Conservation (phyloP, 35 echinoderm and acorn worm species). For the Ophioderma brevispina region DNA sequence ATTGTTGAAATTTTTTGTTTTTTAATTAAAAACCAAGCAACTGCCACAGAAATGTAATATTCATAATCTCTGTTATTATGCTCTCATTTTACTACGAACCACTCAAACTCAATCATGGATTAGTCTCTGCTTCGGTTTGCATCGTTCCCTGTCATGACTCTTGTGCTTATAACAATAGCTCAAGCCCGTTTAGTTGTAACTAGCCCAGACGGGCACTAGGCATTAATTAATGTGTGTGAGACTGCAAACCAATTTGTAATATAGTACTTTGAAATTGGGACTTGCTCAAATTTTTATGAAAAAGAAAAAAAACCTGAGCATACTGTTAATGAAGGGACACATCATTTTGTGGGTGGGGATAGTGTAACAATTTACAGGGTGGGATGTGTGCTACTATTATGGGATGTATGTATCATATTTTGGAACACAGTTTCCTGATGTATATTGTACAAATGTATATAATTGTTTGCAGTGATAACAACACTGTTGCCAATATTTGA, state of each 20-base stretch:
- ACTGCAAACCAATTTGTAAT: neutral
- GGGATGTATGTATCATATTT: constrained; percentile 3
- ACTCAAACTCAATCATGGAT: too few relatives aligned
- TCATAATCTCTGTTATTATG: too few relatives aligned
- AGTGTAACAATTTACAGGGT: neutral
- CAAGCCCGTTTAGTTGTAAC: too few relatives aligned
- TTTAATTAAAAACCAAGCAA: too few relatives aligned
- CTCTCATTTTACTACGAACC: too few relatives aligned
- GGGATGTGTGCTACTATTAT: constrained; percentile 6
- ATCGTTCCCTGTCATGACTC: too few relatives aligned
- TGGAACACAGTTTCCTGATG: neutral
- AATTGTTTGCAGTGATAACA: neutral
- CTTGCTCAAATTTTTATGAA: too few relatives aligned
- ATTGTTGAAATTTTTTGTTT: too few relatives aligned
- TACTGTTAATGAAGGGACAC: neutral
- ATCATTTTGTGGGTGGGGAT: neutral
- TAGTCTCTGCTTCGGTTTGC: too few relatives aligned
- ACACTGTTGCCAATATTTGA: neutral
- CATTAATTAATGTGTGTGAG: neutral
- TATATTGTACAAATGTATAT: neutral
- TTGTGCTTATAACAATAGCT: too few relatives aligned
- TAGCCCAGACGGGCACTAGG: neutral
- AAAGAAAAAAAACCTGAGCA: too few relatives aligned
- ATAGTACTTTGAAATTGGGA: neutral
- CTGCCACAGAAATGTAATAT: too few relatives aligned